Base-by-base conservation (phyloP, 30 jellyfish, hydroid and myxozoan species). In the Chironex yamaguchii region DNA sequence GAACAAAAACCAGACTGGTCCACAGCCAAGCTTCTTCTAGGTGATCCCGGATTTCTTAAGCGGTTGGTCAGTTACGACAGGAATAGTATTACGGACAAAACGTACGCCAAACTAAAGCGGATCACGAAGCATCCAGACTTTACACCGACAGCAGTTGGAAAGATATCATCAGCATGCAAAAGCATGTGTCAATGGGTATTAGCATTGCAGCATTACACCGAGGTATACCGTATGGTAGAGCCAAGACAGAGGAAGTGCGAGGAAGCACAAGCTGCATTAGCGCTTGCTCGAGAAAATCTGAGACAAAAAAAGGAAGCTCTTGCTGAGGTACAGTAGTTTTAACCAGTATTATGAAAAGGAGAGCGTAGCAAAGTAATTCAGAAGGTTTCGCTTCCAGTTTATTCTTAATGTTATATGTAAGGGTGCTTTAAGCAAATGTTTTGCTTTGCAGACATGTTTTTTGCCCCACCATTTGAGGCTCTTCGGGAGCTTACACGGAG, bases 131-230 rank as follows among this genome's bases (percentile, higher is more conserved):
- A 86, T 34, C 87, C 97, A 12, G 96, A 87, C 52, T 92, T 92
- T 84, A 92, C 86, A 52, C 95, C 96, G 67, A 87, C 89, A 4
- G 81, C 96, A n/a, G 89, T 92, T 34, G 98, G 98, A 2, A 92
- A 92, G 86, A 86, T 92, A 0, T 92, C 98, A 20, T 77, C 66
- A 25, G 98, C 98, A 11, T 92, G 98, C 82, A 79, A 81, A 58
- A 92, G 97, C 42, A 86, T 92, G 98, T 92, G 98, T 54, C 89
- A 91, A 13, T 92, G 98, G 98, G 98, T 92, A 17, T 71, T 92
- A 74, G 98, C 98, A 6, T 63, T 92, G 71, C 90, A 92, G 86
- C 64, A 85, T 36, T 86, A 92, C 87, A 92, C 98, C 0, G 92
- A 81, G n/a, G 95, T 92, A 2, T 52, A 74, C 58, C 84, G 98